These are phyloP conservation scores for Bugulina stolonifera DNA, from an alignment of 2,888 invertebrate genomes.

Conservation along the genomic window DNA sequence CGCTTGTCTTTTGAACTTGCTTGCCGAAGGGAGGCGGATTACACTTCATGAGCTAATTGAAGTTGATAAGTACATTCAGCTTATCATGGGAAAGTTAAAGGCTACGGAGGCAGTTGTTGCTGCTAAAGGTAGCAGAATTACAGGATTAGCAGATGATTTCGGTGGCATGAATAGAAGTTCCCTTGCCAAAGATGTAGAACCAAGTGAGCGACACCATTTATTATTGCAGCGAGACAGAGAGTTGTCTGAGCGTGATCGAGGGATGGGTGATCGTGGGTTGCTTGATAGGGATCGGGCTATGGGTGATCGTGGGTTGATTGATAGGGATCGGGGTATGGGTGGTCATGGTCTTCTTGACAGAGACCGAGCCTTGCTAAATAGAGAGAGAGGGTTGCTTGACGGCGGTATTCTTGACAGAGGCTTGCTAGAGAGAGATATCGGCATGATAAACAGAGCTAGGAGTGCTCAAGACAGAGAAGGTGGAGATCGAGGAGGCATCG, in stretches of 20 bases:
- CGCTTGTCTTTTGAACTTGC: conserved; percentile 63
- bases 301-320: neutral
- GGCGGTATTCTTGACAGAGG: neutral
- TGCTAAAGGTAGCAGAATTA: neutral
- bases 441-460: neutral
- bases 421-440: neutral
- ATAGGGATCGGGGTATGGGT: neutral
- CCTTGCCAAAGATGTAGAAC: too few relatives aligned
- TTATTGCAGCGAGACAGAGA: too few relatives aligned
- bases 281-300: neutral
- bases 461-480: neutral
- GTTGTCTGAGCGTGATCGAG: too few relatives aligned
- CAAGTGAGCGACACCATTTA: too few relatives aligned
- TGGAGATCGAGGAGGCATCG: too few relatives aligned
- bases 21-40: conserved; percentile 69
- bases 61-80: conserved; percentile 54
- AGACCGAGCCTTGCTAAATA: neutral
- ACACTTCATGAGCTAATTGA: conserved; percentile 46
- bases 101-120: neutral
- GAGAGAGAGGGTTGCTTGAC: neutral
- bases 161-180: too few relatives aligned
- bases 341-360: too few relatives aligned
- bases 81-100: neutral
- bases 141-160: neutral
- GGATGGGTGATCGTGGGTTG: neutral